Percentiles rank a stretch among this genome's conserved stretches.
phyloP scores from a whole-genome alignment of 2,888 invertebrate species.

The Pseudolycoriella hygida region DNA sequence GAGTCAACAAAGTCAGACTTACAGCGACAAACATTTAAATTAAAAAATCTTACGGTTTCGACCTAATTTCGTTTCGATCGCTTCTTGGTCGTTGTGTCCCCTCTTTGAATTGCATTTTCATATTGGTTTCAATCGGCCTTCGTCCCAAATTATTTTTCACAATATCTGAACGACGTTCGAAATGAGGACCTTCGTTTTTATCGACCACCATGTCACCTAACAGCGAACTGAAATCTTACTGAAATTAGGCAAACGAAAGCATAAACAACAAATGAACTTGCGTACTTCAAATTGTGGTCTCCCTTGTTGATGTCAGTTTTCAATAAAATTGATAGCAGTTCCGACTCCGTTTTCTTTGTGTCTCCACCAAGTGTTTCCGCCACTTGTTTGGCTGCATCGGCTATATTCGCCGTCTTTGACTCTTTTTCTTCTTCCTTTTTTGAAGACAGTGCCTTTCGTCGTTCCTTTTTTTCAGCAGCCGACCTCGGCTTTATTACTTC shows the following conservation, averaged over 20 bases:
- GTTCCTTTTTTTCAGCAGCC: slow-evolving; percentile 5
- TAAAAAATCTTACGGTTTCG: no score
- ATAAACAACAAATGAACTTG: slow-evolving; percentile 7
- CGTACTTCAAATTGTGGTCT: slow-evolving; percentile 7
- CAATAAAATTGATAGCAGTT: slow-evolving; percentile 28
- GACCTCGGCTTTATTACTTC: background rate
- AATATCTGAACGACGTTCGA: slow-evolving; percentile 21
- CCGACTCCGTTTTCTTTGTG: slow-evolving; percentile 45
- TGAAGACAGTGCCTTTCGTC: slow-evolving; percentile 11
- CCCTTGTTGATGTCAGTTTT: no score
- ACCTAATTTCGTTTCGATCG: background rate
- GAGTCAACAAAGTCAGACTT: no score
- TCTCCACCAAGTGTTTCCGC: slow-evolving; percentile 51
- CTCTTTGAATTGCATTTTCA: slow-evolving; percentile 8
- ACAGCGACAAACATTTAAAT: no score
- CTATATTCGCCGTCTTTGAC: slow-evolving; percentile 16
- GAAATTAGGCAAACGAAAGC: background rate
- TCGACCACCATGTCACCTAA: slow-evolving; percentile 66
- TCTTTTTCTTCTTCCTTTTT: slow-evolving; percentile 3
- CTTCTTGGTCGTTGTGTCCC: background rate
- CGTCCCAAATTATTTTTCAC: slow-evolving; percentile 22
- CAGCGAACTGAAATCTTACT: slow-evolving; percentile 38
- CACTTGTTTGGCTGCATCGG: slow-evolving; percentile 48
- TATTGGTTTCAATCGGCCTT: slow-evolving; percentile 11
- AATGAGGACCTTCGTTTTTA: slow-evolving; percentile 11